phyloP scores from a whole-genome alignment of 2,797 vertebrate genomes.

The Chaetophractus vellerosus region DNA sequence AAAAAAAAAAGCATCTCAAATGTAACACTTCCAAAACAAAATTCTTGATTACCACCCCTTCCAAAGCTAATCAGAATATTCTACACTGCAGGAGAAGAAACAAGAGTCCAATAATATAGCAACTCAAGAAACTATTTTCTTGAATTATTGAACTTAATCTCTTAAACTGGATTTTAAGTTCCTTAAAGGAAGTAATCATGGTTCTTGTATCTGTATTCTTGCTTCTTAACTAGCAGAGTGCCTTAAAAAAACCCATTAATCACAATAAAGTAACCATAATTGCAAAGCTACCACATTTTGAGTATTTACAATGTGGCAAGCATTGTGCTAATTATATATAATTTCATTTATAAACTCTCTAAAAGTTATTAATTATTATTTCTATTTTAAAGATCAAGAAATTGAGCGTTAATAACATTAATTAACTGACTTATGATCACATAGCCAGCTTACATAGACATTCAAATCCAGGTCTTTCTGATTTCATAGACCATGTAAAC shows the following conservation, averaged over 20 bases:
- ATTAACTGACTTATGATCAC: background rate
- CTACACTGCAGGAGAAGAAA: background rate
- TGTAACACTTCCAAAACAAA: background rate
- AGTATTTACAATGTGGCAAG: background rate
- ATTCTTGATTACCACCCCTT: background rate
- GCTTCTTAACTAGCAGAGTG: background rate
- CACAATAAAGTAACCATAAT: background rate
- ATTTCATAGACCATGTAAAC: background rate
- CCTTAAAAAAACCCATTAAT: background rate
- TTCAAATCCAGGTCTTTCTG: background rate
- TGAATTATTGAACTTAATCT: conserved; percentile 28
- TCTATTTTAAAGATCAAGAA: conserved; percentile 26
- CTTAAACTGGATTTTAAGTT: background rate
- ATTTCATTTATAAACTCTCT: conserved; percentile 32
- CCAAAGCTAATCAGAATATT: background rate
- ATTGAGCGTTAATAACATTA: background rate
- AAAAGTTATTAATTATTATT: background rate
- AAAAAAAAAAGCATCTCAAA: background rate
- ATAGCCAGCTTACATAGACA: background rate
- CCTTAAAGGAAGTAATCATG: background rate
- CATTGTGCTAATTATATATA: background rate
- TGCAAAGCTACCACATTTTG: background rate
- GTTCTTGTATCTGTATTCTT: background rate
- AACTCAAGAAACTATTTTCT: background rate
- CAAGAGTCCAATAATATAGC: background rate